Evolutionary conservation across 2,113 vertebrate genomes (phyloP).

Genomic region (Coregonus clupeaformis): DNA sequence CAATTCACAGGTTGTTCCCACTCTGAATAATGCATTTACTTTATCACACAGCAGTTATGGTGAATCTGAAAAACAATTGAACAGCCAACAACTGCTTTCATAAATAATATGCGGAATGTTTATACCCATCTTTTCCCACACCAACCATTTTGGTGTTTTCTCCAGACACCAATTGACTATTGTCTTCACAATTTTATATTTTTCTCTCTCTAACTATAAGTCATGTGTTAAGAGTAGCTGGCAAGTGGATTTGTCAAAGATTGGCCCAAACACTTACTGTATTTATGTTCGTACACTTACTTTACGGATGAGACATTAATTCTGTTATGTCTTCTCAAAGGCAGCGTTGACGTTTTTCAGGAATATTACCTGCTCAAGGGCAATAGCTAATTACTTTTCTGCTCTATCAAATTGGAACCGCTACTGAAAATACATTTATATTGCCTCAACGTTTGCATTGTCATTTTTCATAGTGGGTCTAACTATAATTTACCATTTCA

Average conservation of each 20-base stretch:
- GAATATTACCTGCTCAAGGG: slow-evolving; percentile 24
- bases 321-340: slow-evolving; percentile 21
- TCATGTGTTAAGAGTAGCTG: neutral
- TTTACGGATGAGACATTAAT: slow-evolving; percentile 28
- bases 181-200: neutral
- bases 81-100: neutral
- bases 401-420: slow-evolving; percentile 19
- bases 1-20: too few species aligned
- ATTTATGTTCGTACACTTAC: slow-evolving; percentile 21
- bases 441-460: slow-evolving; percentile 33
- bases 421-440: slow-evolving; percentile 41
- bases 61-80: too few species aligned
- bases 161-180: neutral
- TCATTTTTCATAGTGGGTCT: slow-evolving; percentile 27
- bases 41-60: too few species aligned
- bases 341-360: slow-evolving; percentile 22
- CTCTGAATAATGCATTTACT: too few species aligned
- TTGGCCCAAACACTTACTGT: neutral
- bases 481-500: slow-evolving; percentile 35
- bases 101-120: neutral
- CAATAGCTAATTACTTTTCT: slow-evolving; percentile 39
- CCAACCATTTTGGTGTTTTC: neutral
- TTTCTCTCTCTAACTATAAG: neutral
- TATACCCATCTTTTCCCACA: neutral
- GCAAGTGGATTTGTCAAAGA: neutral